A percentile compares a stretch with the other conserved stretches of the same genome.
These are phyloP conservation scores for Neomorphus geoffroyi DNA, from an alignment of 2,797 vertebrate species.

Conservation along the genomic window DNA sequence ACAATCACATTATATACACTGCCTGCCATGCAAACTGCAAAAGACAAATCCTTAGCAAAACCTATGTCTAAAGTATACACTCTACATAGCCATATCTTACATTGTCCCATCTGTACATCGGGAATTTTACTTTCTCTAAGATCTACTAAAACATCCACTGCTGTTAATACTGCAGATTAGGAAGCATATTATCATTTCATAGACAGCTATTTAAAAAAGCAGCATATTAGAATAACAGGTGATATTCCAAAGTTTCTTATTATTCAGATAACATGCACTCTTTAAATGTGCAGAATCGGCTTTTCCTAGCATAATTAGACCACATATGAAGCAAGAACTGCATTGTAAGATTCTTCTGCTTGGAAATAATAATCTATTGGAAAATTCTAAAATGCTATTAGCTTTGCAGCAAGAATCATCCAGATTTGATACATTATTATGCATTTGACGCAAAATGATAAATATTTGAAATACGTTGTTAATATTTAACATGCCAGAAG, in stretches of 20 bases:
- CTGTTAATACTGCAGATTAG: not conserved
- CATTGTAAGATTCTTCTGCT: not conserved
- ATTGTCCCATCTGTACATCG: not conserved
- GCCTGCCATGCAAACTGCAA: not conserved
- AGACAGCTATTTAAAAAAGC: not conserved
- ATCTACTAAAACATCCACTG: not conserved
- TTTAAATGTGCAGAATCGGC: not conserved
- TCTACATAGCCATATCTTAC: not conserved
- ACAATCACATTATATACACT: not conserved
- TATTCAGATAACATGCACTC: not conserved
- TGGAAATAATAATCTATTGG: not conserved
- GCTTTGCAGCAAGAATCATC: not conserved
- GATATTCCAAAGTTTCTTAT: not conserved
- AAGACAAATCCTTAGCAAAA: not conserved
- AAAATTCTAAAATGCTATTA: not conserved
- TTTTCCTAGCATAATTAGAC: not conserved
- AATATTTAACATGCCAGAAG: not conserved
- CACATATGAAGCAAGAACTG: not conserved
- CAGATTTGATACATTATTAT: not conserved
- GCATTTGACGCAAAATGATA: not conserved
- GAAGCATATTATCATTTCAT: not conserved
- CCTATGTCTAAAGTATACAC: not conserved
- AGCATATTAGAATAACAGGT: not conserved
- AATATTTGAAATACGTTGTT: not conserved
- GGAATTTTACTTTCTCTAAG: not conserved